Base-by-base conservation (phyloP, 2,113 vertebrate species). In the Leptocoma aspasia region DNA sequence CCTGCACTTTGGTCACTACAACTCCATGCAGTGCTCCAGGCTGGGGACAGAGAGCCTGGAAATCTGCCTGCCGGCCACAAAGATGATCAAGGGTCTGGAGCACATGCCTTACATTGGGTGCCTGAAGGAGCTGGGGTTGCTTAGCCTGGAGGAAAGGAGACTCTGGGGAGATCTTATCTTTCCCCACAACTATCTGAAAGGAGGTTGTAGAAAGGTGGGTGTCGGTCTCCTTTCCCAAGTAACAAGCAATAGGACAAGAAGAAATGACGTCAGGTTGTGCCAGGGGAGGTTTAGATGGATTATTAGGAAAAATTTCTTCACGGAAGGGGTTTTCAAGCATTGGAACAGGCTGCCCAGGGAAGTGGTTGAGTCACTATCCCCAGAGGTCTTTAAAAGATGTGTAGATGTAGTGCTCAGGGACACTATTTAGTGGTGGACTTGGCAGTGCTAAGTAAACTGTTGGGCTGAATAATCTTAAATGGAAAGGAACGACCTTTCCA, bases 281-380 rank as follows among this genome's bases (percentile, higher is more conserved):
- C 39, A 63, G 31, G 4, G 17, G 6, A 57, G 23, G 16, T 47
- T 63, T 79, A 42, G 7, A n/a, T 35, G 22, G 10, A 22, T n/a
- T 31, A n/a, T n/a, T 42, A 59, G 56, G 10, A 42, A 83, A 47
- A 53, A 15, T 4, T 42, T 79, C 19, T 69, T 75, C 31, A 27
- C 1, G 0, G 6, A 56, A 68, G 31, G 13, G 3, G 3, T 68
- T 63, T 60, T n/a, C 35, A 73, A 64, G 12, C 27, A 37, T 23
- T 75, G 20, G 9, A 75, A 59, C 17, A 59, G 31, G 44, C 19
- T 73, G 16, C 10, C 7, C 42, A 59, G 9, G 15, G 9, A 79
- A 64, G 39, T 47, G 14, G 18, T 56, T 31, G 42, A 72, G 16
- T 59, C 20, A n/a, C 10, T 30, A 22, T 30, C 6, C 37, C 11